Percentiles rank a stretch among this genome's conserved stretches.
phyloP scores from a whole-genome alignment of 2,888 invertebrate genomes.

The Odontocerum albicorne region DNA sequence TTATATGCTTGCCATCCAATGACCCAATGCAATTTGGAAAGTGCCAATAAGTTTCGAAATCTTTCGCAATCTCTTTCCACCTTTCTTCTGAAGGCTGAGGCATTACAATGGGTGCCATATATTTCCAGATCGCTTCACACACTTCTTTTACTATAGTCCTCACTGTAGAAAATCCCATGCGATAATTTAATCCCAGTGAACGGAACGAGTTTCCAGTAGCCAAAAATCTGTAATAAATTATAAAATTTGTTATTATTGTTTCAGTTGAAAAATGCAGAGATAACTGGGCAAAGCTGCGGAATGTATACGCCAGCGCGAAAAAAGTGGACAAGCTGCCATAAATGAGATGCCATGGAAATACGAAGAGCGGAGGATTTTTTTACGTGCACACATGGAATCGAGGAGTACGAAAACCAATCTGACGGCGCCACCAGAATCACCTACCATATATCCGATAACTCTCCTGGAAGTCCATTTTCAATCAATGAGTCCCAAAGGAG shows the following conservation, averaged over 20 bases:
- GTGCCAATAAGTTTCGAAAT: constrained; percentile 32
- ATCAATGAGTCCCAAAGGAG: neutral
- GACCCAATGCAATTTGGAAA: constrained; percentile 32
- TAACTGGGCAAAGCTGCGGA: neutral
- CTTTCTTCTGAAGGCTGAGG: neutral
- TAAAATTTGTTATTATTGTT: neutral
- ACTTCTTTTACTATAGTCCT: neutral
- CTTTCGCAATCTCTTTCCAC: constrained; percentile 33
- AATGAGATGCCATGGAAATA: neutral
- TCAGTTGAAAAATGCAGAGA: constrained; percentile 2
- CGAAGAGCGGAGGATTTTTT: neutral
- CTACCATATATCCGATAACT: neutral
- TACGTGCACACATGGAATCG: neutral
- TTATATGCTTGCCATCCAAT: constrained; percentile 2
- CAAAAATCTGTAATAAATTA: constrained; percentile 1
- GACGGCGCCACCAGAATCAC: neutral
- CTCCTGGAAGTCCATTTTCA: neutral
- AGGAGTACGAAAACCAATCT: neutral
- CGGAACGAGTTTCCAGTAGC: neutral
- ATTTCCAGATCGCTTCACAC: neutral
- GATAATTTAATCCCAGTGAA: neutral
- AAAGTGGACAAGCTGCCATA: neutral
- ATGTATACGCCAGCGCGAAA: neutral
- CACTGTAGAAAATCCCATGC: neutral
- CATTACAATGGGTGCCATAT: neutral